Evolutionary conservation across 2,888 invertebrate species (phyloP).

Genomic region (Ennomos erosarius): DNA sequence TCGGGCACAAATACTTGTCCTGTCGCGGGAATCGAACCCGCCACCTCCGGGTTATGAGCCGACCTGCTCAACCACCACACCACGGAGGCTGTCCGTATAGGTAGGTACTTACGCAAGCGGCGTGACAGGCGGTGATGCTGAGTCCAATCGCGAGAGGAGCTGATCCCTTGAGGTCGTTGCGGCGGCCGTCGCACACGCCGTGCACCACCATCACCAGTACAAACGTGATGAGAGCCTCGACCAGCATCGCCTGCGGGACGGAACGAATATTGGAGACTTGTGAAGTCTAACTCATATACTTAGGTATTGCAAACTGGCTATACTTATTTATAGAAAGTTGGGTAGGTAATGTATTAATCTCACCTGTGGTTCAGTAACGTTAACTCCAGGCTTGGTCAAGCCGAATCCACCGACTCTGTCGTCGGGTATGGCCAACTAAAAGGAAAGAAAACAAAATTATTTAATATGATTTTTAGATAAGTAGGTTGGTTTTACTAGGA

Average conservation of each 20-base stretch:
- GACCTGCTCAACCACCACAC: no score
- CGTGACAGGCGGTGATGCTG: conserved; percentile 93
- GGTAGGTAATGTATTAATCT: not conserved
- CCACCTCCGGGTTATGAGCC: no score
- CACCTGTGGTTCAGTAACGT: conserved; percentile 87
- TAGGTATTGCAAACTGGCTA: no score
- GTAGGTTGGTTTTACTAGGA: no score
- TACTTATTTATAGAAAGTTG: no score
- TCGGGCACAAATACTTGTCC: no score
- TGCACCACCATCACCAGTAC: conserved; percentile 94
- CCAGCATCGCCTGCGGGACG: conserved; percentile 88
- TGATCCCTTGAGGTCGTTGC: conserved; percentile 92
- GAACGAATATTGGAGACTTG: not conserved
- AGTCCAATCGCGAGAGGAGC: conserved; percentile 95
- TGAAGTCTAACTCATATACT: no score
- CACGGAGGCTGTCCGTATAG: no score
- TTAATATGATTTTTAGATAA: no score
- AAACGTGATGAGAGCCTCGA: conserved; percentile 95
- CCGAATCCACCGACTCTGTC: conserved; percentile 46
- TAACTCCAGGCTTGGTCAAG: conserved; percentile 69
- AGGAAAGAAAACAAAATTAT: conserved; percentile 33
- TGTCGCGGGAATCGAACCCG: no score
- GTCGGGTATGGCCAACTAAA: conserved; percentile 57
- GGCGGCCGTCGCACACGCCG: conserved; percentile 92
- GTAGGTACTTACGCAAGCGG: conserved; percentile 89